Percentiles rank a stretch among this genome's conserved stretches.
Conservation (phyloP, 2,113 vertebrate species). For the Xiphophorus maculatus region DNA sequence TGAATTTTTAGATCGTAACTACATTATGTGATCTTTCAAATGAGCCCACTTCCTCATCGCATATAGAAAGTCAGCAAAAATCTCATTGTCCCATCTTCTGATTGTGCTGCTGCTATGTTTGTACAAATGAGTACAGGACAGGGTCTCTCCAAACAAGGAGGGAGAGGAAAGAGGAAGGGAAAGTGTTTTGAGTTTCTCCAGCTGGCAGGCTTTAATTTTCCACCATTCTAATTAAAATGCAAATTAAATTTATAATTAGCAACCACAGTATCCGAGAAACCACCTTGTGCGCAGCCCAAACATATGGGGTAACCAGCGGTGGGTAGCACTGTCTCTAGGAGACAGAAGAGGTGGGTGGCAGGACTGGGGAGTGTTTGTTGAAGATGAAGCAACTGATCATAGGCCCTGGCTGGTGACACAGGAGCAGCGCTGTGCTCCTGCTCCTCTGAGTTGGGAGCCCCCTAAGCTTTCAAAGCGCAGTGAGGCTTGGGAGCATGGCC, state of each 20-base stretch:
- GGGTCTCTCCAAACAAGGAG: conserved; percentile 76
- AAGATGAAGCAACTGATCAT: conserved; percentile 54
- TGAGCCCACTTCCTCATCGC: conserved; percentile 16
- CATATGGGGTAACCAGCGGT: conserved; percentile 92
- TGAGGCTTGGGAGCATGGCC: conserved; percentile 49
- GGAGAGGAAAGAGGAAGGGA: conserved; percentile 58
- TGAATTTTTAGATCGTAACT: conserved; percentile 36
- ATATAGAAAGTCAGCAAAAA: conserved; percentile 56
- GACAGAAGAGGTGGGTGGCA: conserved; percentile 68
- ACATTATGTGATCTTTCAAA: conserved; percentile 36
- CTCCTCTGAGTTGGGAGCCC: conserved; percentile 62
- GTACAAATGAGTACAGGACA: conserved; percentile 83
- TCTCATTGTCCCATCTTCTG: conserved; percentile 50
- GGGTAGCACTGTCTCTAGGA: conserved; percentile 74
- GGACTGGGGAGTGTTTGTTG: conserved; percentile 57
- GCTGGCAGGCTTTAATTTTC: conserved; percentile 99
- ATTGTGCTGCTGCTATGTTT: conserved; percentile 79
- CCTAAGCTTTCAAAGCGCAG: conserved; percentile 74
- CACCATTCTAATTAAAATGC: conserved; percentile 99
- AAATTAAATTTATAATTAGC: conserved; percentile 99
- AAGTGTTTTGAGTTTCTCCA: conserved; percentile 98
- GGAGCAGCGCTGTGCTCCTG: conserved; percentile 44
- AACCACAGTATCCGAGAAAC: conserved; percentile 98
- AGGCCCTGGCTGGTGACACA: conserved; percentile 43
- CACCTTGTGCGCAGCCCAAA: conserved; percentile 93